Evolutionary conservation across 2,888 invertebrate species (phyloP).

Genomic region (Xestia ashworthii): DNA sequence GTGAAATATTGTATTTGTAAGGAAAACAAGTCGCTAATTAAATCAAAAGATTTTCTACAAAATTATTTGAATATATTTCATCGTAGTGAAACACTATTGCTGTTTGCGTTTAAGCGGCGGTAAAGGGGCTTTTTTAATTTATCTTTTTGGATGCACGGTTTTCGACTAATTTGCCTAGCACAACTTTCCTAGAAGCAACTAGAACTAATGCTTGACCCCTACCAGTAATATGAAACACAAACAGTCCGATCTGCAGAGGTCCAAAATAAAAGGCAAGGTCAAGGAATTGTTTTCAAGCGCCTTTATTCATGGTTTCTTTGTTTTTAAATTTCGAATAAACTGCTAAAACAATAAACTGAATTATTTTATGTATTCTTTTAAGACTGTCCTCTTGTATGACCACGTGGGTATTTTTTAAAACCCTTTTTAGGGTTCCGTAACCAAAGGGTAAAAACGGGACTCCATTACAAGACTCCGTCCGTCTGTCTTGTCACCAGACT

Average conservation of each 20-base stretch:
- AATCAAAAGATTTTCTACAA: not conserved
- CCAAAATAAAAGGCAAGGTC: not conserved
- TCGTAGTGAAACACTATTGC: not conserved
- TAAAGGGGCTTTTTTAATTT: not conserved
- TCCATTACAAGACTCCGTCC: too few species aligned
- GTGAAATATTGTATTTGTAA: not conserved
- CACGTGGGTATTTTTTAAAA: not conserved
- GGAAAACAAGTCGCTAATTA: not conserved
- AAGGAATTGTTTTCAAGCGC: not conserved
- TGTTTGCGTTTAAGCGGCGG: not conserved
- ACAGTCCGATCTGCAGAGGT: not conserved
- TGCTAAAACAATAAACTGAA: not conserved
- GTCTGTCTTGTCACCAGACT: too few species aligned
- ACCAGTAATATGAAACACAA: constrained; percentile 1
- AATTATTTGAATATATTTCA: not conserved
- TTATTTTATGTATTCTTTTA: not conserved
- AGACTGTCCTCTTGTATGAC: not conserved
- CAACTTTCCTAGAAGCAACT: not conserved
- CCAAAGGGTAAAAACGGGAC: too few species aligned
- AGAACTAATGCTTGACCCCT: not conserved
- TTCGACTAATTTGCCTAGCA: too few species aligned
- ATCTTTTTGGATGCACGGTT: not conserved
- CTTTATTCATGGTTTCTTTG: not conserved
- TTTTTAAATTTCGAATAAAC: not conserved
- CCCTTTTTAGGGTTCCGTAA: not conserved